Evolutionary conservation across 2,888 invertebrate genomes (phyloP), one percentile per base, ranked within the genome.

Genomic region (Ceriagrion tenellum): DNA sequence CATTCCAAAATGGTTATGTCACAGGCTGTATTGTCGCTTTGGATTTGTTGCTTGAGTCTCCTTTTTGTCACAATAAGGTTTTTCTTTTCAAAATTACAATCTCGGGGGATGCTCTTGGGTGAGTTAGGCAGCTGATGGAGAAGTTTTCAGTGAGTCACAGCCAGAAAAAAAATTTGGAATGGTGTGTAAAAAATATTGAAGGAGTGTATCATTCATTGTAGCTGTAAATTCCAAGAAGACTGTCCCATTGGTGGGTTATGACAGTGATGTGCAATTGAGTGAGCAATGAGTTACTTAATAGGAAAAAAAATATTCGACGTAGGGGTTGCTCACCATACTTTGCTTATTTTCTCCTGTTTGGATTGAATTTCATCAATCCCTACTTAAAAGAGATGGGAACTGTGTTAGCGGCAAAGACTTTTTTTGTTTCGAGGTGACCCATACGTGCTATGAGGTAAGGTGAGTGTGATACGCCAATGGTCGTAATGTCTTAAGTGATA

Each of bases 221-320:
- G 20, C 69, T 74, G 26, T 93, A 35, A 63, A 93, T 18, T 69
- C 69, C 18, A n/a, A n/a, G 63, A 47, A 69, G 91, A 69, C 40
- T 63, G 69, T 93, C 55, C 10, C 59, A 47, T 35, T 63, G 18
- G 40, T 3, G 91, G 35, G 35, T 91, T 13, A 56, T 69, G 69
- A 55, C 47, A 47, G 93, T 93, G 93, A 47, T 93, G 93, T 93
- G 93, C 69, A 93, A 69, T 93, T 93, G 93, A 93, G 69, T 69
- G 63, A 69, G 69, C 69, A 47, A 59, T 93, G 56, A 69, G 47
- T 16, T 93, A 93, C 63, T 93, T 74, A 74, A 93, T 26, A 13
- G n/a, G 69, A 69, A 69, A 59, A n/a, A 47, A 35, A 74, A 69
- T 74, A 47, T 69, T 47, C 69, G 35, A 47, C 26, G 40, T 20